Conservation (phyloP, 2,113 vertebrate genomes). For the Nanger granti region DNA sequence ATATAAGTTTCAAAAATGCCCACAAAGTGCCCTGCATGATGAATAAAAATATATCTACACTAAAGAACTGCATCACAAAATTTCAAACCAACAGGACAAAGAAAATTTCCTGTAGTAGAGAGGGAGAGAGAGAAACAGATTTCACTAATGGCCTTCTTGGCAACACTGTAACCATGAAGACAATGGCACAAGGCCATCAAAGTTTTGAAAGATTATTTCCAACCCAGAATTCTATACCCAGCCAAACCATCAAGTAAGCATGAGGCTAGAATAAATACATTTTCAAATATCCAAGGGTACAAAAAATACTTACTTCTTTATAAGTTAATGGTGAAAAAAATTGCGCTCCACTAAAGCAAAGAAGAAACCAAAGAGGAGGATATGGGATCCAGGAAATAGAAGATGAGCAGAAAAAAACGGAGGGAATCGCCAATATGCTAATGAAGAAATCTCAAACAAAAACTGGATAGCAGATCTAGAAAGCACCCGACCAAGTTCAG, state of each 20-base stretch:
- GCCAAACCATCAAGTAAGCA: not conserved
- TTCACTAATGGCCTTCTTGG: not conserved
- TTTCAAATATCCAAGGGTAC: not conserved
- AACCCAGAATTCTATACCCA: not conserved
- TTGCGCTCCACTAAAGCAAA: not conserved
- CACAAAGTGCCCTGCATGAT: not conserved
- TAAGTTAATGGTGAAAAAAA: not conserved
- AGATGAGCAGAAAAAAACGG: not conserved
- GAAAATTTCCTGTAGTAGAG: not conserved
- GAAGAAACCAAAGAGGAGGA: not conserved
- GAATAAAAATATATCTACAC: not conserved
- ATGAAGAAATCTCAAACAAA: not conserved
- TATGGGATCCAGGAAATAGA: not conserved
- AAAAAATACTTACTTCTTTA: not conserved
- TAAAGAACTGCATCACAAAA: not conserved
- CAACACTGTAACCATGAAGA: not conserved
- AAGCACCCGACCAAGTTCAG: not conserved
- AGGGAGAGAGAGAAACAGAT: not conserved
- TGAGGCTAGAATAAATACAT: not conserved
- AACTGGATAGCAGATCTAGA: not conserved
- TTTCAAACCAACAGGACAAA: not conserved
- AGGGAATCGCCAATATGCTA: not conserved
- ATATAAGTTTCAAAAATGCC: not conserved
- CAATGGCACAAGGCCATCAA: not conserved
- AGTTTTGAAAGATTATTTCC: not conserved